Conservation (phyloP, 2,888 invertebrate genomes). For the Blastobasis adustella region DNA sequence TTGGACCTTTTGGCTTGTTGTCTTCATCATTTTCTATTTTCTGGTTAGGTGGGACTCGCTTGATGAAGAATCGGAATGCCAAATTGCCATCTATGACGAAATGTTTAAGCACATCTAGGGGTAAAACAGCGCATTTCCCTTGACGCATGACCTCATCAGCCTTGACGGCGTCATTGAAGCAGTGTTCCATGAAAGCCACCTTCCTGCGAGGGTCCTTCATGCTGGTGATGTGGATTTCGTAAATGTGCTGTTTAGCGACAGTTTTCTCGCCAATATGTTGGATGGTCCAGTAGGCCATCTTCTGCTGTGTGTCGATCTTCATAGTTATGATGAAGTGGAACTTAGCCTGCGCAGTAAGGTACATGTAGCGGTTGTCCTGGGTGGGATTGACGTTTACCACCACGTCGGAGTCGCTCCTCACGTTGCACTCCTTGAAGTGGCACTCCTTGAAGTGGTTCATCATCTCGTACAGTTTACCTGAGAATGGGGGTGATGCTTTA, state of each 20-base stretch:
- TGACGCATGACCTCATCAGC: conserved; percentile 49
- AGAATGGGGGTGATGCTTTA: no score
- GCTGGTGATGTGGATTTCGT: conserved; percentile 52
- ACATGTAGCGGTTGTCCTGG: conserved; percentile 47
- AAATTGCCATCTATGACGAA: conserved; percentile 45
- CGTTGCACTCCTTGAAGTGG: conserved; percentile 39
- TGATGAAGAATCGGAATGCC: conserved; percentile 47
- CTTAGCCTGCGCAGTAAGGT: conserved; percentile 40
- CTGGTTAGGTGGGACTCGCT: conserved; percentile 25
- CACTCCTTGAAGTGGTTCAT: conserved; percentile 56
- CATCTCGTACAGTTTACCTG: conserved; percentile 44
- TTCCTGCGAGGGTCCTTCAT: conserved; percentile 44
- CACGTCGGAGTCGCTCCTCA: conserved; percentile 41
- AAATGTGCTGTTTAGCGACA: conserved; percentile 46
- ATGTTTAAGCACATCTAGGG: conserved; percentile 38
- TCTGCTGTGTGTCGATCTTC: conserved; percentile 50
- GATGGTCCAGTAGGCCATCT: conserved; percentile 53
- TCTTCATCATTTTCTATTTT: conserved; percentile 23
- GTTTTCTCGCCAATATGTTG: conserved; percentile 55
- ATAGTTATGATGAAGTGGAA: conserved; percentile 52
- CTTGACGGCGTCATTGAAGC: conserved; percentile 50
- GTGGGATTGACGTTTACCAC: conserved; percentile 29
- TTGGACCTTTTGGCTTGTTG: conserved; percentile 19
- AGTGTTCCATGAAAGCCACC: conserved; percentile 49
- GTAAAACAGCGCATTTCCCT: conserved; percentile 50